Conservation (phyloP, 1,140 invertebrate genomes). For the Macrobrachium nipponense region DNA sequence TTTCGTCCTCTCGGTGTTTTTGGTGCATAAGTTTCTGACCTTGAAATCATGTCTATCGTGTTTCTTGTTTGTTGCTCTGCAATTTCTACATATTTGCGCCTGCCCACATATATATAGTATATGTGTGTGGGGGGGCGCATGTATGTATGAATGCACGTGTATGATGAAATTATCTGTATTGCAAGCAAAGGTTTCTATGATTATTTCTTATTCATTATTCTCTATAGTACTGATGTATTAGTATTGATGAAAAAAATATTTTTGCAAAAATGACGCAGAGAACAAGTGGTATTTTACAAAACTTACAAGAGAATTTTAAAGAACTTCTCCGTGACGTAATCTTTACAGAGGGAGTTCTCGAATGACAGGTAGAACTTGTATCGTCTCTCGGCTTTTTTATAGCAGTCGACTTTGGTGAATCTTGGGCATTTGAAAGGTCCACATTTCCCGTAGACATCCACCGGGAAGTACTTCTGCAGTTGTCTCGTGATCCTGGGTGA, state of each 20-base stretch:
- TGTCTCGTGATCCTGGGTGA: constrained; percentile 75
- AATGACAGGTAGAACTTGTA: constrained; percentile 99
- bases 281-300: not conserved
- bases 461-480: constrained; percentile 84
- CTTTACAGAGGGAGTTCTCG: constrained; percentile 94
- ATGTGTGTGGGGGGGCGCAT: not conserved
- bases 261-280: not conserved
- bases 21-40: not conserved
- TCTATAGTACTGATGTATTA: not conserved
- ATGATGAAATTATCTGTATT: not conserved
- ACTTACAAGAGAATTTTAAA: constrained; percentile 71
- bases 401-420: constrained; percentile 81
- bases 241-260: not conserved
- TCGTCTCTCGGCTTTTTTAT: constrained; percentile 87
- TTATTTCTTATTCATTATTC: not conserved
- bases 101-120: too few relatives aligned
- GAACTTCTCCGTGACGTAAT: constrained; percentile 97
- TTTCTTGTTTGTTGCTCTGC: too few relatives aligned
- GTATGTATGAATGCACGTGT: not conserved
- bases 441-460: constrained; percentile 94
- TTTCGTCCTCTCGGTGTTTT: not conserved
- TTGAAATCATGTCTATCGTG: too few relatives aligned
- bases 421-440: constrained; percentile 86
- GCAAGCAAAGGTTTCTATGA: not conserved
- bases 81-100: too few relatives aligned